Evolutionary conservation across 2,888 invertebrate species (phyloP).

Genomic region (Oxystoma pomonae): DNA sequence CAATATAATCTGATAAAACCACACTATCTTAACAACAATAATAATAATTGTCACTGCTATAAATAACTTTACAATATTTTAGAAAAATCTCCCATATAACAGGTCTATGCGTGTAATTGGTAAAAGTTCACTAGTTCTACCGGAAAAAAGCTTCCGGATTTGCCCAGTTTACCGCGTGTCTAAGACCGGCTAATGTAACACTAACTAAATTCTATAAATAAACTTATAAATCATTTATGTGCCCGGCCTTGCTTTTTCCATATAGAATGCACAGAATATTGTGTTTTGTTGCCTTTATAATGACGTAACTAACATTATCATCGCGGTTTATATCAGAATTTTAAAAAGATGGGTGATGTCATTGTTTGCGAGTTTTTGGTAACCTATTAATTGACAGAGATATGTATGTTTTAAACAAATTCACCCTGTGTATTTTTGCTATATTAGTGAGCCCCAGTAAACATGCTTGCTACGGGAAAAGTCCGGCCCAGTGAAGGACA

Average conservation of each 20-base stretch:
- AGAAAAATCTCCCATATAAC: too few species aligned
- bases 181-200: neutral
- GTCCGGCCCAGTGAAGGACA: too few species aligned
- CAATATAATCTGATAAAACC: neutral
- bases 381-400: too few species aligned
- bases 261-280: neutral
- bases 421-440: too few species aligned
- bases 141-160: neutral
- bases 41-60: neutral
- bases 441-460: too few species aligned
- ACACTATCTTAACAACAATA: neutral
- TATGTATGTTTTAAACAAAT: too few species aligned
- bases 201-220: neutral
- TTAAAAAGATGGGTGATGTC: slow-evolving; percentile 37
- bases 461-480: too few species aligned
- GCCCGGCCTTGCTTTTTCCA: neutral
- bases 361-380: slow-evolving; percentile 22
- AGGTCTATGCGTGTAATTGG: too few species aligned
- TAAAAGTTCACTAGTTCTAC: neutral
- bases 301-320: slow-evolving; percentile 24
- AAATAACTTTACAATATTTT: neutral
- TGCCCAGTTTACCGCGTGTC: too few species aligned
- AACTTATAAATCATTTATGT: neutral
- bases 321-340: slow-evolving; percentile 30
- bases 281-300: neutral